Evolutionary conservation across 2,888 invertebrate genomes (phyloP), one percentile per base, ranked within the genome.

Genomic region (Pachliopta kotzebuea): DNA sequence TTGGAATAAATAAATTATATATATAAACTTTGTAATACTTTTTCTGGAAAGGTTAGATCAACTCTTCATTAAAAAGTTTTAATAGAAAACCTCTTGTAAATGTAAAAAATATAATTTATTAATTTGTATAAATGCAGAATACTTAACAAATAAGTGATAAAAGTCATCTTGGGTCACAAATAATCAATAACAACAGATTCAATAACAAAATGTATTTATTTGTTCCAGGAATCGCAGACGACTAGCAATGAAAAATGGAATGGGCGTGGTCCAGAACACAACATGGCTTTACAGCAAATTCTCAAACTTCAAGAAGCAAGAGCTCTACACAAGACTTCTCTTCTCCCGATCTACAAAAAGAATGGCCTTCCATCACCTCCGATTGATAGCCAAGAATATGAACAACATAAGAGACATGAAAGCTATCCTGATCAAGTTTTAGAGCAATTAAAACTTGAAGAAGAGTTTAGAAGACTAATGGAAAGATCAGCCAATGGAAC

Each of bases 261-360:
- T 78, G 95, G 97, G 81, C 96, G 96, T 83, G 96, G 95, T 75
- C 96, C 97, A 84, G 98, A 98, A 90, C 97, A 98, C 92, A 96
- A 96, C 81, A 93, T 97, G 90, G 97, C 98, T 74, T 93, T 98
- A 72, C 97, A 97, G 85, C 97, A 98, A 90, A 98, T 98, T 85
- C 94, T 98, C 76, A 94, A 97, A 76, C 96, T 97, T 78, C 96
- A 96, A 78, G 97, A 97, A 92, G 98, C 97, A 68, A 94, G 97
- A 84, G 95, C 96, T 74, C 80, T 89, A 18, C 88, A 90, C 81
- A 89, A 94, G 92, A 87, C 93, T 82, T 85, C 93, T 81, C 79
- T 92, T 83, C 75, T 93, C 56, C 88, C 90, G 3, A 79, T 92
- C 69, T 87, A 90, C 84, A 87, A 88, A 76, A 85, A 90, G 76